phyloP scores from a whole-genome alignment of 30 jellyfish, hydroid and myxozoan genomes.

The Pseudorhiza aurosa region DNA sequence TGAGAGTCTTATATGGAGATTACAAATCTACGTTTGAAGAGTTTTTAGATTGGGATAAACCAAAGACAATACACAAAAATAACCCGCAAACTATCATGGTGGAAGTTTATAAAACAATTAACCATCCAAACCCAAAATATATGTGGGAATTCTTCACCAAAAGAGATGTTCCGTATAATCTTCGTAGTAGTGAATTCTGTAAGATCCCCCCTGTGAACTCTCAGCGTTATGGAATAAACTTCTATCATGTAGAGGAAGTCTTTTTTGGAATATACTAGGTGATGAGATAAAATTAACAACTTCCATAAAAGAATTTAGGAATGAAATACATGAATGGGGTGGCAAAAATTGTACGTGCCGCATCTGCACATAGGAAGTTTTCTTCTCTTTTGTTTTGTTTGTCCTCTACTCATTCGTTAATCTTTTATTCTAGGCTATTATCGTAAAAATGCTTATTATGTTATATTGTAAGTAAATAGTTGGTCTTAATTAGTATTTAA shows the following conservation, averaged over 20 bases:
- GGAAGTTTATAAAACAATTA: constrained; percentile 25
- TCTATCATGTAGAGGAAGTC: constrained; percentile 7
- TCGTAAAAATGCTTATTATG: no score
- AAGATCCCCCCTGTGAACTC: constrained; percentile 10
- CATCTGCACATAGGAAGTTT: no score
- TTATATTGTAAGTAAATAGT: no score
- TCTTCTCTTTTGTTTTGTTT: no score
- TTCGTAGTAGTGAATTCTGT: constrained; percentile 6
- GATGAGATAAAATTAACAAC: constrained; percentile 2
- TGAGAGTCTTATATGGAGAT: constrained; percentile 20
- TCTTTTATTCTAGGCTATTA: no score
- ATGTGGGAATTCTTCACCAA: constrained; percentile 6
- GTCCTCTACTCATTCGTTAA: no score
- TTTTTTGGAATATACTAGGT: constrained; percentile 1
- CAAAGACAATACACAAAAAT: constrained; percentile 37
- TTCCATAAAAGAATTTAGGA: not conserved
- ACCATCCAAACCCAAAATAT: constrained; percentile 46
- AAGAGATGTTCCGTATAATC: constrained; percentile 18
- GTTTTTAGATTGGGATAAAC: constrained; percentile 24
- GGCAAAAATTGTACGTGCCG: no score
- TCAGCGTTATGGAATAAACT: constrained; percentile 5
- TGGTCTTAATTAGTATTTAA: no score
- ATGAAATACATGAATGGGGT: no score
- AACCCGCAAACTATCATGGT: constrained; percentile 27
- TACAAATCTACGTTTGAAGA: constrained; percentile 52